Evolutionary conservation across 2,797 vertebrate genomes (phyloP).

Genomic region (Aselliscus stoliczkanus): DNA sequence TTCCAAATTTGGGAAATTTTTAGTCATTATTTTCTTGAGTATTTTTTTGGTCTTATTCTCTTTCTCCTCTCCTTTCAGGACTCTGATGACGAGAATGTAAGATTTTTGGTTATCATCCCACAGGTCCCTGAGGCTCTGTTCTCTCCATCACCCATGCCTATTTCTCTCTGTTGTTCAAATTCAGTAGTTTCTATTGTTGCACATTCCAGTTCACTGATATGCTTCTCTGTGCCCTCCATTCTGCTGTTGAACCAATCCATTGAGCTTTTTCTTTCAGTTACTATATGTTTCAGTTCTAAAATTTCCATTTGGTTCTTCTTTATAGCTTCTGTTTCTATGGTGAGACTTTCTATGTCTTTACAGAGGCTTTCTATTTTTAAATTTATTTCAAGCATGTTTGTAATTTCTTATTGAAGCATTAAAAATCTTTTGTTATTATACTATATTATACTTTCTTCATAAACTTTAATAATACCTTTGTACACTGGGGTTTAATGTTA

Average conservation of each 20-base stretch:
- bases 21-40: not conserved
- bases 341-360: not conserved
- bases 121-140: not conserved
- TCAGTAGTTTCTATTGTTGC: not conserved
- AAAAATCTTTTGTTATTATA: not conserved
- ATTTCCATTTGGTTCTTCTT: not conserved
- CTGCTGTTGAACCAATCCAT: not conserved
- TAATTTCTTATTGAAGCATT: not conserved
- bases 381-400: not conserved
- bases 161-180: not conserved
- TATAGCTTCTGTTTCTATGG: not conserved
- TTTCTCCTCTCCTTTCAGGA: not conserved
- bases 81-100: not conserved
- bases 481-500: not conserved
- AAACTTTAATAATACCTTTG: not conserved
- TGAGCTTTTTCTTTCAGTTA: not conserved
- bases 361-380: not conserved
- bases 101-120: not conserved
- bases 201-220: not conserved
- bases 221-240: not conserved
- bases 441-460: not conserved
- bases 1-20: not conserved
- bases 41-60: not conserved
- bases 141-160: not conserved
- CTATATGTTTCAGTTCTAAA: not conserved